These are phyloP conservation scores for Chloebia gouldiae DNA, from an alignment of 2,113 vertebrate genomes.

Conservation along the genomic window DNA sequence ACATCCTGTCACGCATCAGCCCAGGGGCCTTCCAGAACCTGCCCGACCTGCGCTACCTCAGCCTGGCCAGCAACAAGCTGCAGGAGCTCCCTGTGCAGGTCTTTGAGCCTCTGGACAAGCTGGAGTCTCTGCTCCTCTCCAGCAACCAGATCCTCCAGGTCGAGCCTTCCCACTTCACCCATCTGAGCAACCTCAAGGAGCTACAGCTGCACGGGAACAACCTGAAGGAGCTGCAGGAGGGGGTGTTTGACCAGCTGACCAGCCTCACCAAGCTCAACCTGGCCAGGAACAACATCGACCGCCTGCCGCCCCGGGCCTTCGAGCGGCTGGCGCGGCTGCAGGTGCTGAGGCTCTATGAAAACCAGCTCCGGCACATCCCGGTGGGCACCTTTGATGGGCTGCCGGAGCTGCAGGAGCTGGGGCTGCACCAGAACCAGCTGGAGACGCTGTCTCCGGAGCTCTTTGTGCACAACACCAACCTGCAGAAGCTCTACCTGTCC, in stretches of 20 bases:
- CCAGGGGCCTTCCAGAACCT: constrained; percentile 69
- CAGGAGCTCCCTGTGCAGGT: constrained; percentile 74
- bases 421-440: constrained; percentile 86
- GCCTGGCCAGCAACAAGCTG: constrained; percentile 77
- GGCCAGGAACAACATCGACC: constrained; percentile 79
- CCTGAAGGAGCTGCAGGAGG: constrained; percentile 70
- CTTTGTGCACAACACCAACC: constrained; percentile 79
- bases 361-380: constrained; percentile 78
- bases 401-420: constrained; percentile 78
- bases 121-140: constrained; percentile 87
- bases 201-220: constrained; percentile 75
- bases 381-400: constrained; percentile 73
- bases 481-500: constrained; percentile 87
- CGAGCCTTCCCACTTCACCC: constrained; percentile 68
- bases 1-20: constrained; percentile 63
- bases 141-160: constrained; percentile 75
- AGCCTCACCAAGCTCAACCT: constrained; percentile 79
- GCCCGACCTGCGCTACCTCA: constrained; percentile 75
- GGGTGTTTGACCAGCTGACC: constrained; percentile 78
- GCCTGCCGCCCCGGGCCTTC: constrained; percentile 73
- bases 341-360: constrained; percentile 82
- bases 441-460: constrained; percentile 72
- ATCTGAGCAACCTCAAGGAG: constrained; percentile 74
- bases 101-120: constrained; percentile 77
- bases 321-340: constrained; percentile 77